Evolutionary conservation across 2,888 invertebrate genomes (phyloP).

Genomic region (Andrena praecox): DNA sequence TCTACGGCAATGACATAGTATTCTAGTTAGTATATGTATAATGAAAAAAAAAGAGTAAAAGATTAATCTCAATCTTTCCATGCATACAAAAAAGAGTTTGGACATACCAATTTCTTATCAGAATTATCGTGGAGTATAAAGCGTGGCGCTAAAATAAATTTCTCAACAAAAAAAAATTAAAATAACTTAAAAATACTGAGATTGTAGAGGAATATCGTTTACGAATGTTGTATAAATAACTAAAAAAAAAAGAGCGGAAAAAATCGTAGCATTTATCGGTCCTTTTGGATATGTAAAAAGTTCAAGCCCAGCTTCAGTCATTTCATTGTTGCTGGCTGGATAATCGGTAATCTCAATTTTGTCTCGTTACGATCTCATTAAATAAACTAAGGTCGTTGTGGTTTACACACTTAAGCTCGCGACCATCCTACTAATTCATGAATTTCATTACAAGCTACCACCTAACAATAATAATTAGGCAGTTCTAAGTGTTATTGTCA

Average conservation of each 20-base stretch:
- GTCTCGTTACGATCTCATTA: slow-evolving; percentile 25
- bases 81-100: slow-evolving; percentile 45
- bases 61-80: slow-evolving; percentile 50
- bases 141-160: slow-evolving; percentile 77
- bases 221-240: slow-evolving; percentile 64
- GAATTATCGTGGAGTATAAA: slow-evolving; percentile 69
- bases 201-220: slow-evolving; percentile 65
- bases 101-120: slow-evolving; percentile 41
- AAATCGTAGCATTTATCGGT: slow-evolving; percentile 27
- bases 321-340: slow-evolving; percentile 19
- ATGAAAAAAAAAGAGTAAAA: slow-evolving; percentile 41
- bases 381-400: slow-evolving; percentile 40
- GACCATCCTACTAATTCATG: slow-evolving; percentile 28
- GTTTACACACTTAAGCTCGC: slow-evolving; percentile 42
- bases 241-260: slow-evolving; percentile 50
- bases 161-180: slow-evolving; percentile 75
- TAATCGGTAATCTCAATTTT: slow-evolving; percentile 29
- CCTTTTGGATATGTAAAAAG: slow-evolving; percentile 34
- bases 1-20: slow-evolving; percentile 22
- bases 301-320: slow-evolving; percentile 46
- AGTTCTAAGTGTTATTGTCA: slow-evolving; percentile 44
- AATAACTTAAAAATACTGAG: slow-evolving; percentile 76
- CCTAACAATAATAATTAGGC: slow-evolving; percentile 47
- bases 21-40: slow-evolving; percentile 23
- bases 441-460: slow-evolving; percentile 34